Conservation (phyloP, 2,888 invertebrate species). For the Monopis laevigella region DNA sequence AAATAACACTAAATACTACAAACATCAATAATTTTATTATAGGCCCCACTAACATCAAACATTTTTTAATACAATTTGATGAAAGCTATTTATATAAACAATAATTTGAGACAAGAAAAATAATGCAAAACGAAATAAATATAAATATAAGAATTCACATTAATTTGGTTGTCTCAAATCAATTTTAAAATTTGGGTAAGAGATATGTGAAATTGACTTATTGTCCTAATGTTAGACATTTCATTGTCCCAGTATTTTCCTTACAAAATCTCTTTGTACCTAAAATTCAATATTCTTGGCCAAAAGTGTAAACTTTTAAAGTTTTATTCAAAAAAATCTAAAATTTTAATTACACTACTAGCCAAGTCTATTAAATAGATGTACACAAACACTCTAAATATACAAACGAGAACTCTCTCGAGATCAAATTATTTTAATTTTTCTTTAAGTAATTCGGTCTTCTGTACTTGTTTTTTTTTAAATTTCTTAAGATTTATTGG, state of each 20-base stretch:
- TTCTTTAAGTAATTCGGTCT: not conserved
- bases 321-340: too few relatives aligned
- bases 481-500: not conserved
- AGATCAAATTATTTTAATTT: slow-evolving; percentile 3
- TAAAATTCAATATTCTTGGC: too few relatives aligned
- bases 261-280: slow-evolving; percentile 13
- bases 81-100: not conserved
- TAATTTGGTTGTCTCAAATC: not conserved
- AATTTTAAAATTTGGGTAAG: not conserved
- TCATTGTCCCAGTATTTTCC: slow-evolving; percentile 56
- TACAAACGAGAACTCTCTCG: not conserved
- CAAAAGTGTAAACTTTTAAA: too few relatives aligned
- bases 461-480: not conserved
- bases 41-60: too few relatives aligned
- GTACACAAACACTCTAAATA: slow-evolving; percentile 23
- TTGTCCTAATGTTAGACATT: slow-evolving; percentile 47
- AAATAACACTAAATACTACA: not conserved
- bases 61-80: too few relatives aligned
- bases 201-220: slow-evolving; percentile 49
- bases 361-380: slow-evolving; percentile 40
- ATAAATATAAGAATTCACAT: too few relatives aligned
- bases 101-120: slow-evolving; percentile 1
- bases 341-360: slow-evolving; percentile 32
- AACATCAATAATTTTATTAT: too few relatives aligned
- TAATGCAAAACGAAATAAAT: not conserved